Base-by-base conservation (phyloP, 2,888 invertebrate genomes). In the Timandra comae region DNA sequence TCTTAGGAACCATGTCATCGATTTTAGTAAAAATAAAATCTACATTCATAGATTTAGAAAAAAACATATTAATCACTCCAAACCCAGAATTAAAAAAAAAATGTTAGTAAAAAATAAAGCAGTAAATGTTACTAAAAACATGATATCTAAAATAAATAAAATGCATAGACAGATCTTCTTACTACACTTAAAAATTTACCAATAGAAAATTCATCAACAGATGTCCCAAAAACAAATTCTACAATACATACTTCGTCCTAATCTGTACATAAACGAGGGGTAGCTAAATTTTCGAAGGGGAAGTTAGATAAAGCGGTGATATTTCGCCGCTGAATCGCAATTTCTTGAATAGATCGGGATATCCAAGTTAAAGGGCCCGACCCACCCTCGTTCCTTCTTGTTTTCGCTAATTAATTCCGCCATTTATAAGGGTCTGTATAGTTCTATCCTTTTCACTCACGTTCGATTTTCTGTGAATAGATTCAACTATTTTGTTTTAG, bases 311-410 rank as follows among this genome's bases (percentile, higher is more conserved):
- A 69, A 66, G 62, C 60, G 53, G 53, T 50, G 64, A 56, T 60
- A 63, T 67, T 68, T 56, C 53, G 56, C 56, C 49, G 50, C 51
- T 53, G 62, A 58, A 50, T 51, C 58, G 64, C 70, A 68, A 71
- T 76, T 75, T 73, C 76, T 77, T 77, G 64, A 76, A 72, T 72
- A 61, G 70, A 58, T 52, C 46, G 47, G 56, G 50, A 46, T 52
- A 50, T 56, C 45, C 49, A 57, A 63, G 63, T 56, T 40, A 36
- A 34, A 50, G 56, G 61, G 49, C 42, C 24, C 25, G 26, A 27
- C 41, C 43, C 32, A 55, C 52, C 52, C 66, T 64, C 60, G 63
- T 61, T 16, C 16, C 16, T 16, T 16, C 65, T 64, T 64, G 56
- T 49, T 58, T 59, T 54, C 38, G 52, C 52, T 57, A 66, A 67